phyloP scores from a whole-genome alignment of 2,113 vertebrate genomes.

The Rhodinocichla rosea region DNA sequence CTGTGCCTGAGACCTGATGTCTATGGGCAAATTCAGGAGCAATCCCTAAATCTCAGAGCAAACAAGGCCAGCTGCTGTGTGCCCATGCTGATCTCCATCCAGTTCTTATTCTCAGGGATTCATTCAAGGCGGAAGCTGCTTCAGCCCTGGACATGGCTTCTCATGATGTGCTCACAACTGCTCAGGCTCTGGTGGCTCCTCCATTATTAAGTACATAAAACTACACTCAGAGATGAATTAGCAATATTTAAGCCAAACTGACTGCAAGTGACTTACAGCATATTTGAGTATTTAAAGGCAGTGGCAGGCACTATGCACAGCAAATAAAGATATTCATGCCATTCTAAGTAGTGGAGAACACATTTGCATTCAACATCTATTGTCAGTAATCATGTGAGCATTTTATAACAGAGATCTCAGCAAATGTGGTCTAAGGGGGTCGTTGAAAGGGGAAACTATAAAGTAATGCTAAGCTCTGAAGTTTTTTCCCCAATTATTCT shows the following conservation, averaged over 20 bases:
- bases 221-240: background rate
- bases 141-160: accelerated
- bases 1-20: accelerated
- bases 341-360: background rate
- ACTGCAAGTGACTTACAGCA: background rate
- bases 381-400: background rate
- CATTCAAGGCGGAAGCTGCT: background rate
- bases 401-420: background rate
- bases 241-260: background rate
- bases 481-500: background rate
- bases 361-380: background rate
- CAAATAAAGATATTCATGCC: background rate
- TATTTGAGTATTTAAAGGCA: background rate
- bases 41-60: background rate
- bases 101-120: background rate
- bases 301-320: background rate
- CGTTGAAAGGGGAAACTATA: background rate
- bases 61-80: background rate
- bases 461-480: background rate
- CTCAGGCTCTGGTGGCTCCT: background rate
- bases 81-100: background rate
- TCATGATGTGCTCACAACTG: background rate
- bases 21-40: background rate
- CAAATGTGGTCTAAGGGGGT: background rate
- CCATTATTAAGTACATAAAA: background rate